phyloP scores from a whole-genome alignment of 1,140 invertebrate species.

The Brachionus asplanchnoidis region DNA sequence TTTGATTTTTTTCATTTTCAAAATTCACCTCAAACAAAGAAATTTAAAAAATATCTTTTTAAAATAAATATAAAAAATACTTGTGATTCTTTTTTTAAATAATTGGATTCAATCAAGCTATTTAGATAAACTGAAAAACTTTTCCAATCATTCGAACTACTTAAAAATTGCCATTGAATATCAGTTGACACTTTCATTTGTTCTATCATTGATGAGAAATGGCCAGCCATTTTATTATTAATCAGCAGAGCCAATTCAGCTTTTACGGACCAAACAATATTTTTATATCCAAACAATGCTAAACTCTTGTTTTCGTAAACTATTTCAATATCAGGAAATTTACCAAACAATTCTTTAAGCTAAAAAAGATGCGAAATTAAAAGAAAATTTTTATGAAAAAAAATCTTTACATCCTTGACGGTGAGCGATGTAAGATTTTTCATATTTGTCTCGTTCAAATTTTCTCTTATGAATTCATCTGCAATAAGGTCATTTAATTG shows the following conservation, averaged over 20 bases:
- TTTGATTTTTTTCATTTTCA: neutral
- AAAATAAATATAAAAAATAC: neutral
- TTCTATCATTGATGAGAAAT: neutral
- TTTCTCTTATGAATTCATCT: neutral
- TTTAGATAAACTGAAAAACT: constrained; percentile 15
- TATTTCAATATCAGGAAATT: neutral
- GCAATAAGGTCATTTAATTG: neutral
- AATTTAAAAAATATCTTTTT: neutral
- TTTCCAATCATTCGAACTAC: neutral
- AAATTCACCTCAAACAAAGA: neutral
- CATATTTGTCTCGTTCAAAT: neutral
- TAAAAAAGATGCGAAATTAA: neutral
- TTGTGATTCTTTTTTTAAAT: neutral
- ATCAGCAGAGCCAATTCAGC: neutral
- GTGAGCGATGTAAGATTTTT: neutral
- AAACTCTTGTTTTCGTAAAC: neutral
- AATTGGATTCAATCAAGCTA: constrained; percentile 1
- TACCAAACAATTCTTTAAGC: neutral
- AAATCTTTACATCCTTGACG: neutral
- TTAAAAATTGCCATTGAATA: constrained; percentile 28
- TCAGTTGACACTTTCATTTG: neutral
- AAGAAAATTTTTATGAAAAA: neutral
- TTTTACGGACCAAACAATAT: neutral
- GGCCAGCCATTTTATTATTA: neutral
- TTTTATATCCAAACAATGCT: neutral